These are phyloP conservation scores for Dysidea cf. avara DNA, from an alignment of 37 sponge, comb jelly and placozoan species.

Conservation along the genomic window DNA sequence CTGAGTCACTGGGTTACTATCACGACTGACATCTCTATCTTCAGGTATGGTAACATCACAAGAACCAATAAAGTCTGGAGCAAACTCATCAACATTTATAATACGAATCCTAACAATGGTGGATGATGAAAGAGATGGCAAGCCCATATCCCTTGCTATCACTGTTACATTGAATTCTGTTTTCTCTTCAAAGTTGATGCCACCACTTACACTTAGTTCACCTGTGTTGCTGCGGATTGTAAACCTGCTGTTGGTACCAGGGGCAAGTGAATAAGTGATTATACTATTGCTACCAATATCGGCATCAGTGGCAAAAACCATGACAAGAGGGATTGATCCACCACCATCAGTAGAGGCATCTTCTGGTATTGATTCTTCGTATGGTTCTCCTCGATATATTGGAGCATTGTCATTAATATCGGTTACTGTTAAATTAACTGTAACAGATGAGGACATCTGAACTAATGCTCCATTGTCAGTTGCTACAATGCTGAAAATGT, in stretches of 20 bases:
- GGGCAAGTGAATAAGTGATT: not conserved
- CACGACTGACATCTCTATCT: too few relatives aligned
- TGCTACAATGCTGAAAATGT: conserved; percentile 33
- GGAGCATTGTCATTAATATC: conserved; percentile 27
- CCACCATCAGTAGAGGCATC: too few relatives aligned
- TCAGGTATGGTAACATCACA: too few relatives aligned
- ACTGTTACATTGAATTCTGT: conserved; percentile 28
- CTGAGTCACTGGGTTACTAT: too few relatives aligned
- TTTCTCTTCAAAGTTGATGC: conserved; percentile 17
- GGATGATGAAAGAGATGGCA: conserved; percentile 22
- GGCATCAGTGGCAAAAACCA: conserved; percentile 21
- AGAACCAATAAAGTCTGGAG: too few relatives aligned
- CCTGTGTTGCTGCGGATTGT: conserved; percentile 31
- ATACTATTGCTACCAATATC: conserved; percentile 25
- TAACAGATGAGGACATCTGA: not conserved
- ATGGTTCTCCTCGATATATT: too few relatives aligned
- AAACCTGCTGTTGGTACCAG: not conserved
- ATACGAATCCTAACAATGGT: conserved; percentile 39
- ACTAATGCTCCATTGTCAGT: conserved; percentile 17
- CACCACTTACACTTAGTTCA: conserved; percentile 12
- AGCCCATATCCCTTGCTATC: conserved; percentile 51
- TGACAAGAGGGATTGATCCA: not conserved
- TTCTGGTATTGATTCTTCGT: too few relatives aligned
- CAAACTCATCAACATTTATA: conserved; percentile 36
- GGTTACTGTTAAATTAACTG: too few relatives aligned